Evolutionary conservation across 2,888 invertebrate species (phyloP).

Genomic region (Drosophila incognita): DNA sequence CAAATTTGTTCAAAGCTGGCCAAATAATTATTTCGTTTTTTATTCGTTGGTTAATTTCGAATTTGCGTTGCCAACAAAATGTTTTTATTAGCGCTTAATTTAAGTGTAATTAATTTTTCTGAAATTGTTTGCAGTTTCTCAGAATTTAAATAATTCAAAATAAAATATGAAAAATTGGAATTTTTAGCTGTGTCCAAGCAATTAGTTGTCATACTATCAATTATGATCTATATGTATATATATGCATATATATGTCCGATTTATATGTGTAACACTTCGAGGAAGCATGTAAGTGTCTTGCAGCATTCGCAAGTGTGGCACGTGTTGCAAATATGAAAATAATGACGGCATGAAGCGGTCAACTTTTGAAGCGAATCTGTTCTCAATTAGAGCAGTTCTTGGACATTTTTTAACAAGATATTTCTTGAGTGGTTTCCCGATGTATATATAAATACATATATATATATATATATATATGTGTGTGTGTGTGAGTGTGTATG

Average conservation of each 20-base stretch:
- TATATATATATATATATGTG: not conserved
- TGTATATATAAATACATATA: not conserved
- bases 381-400: not conserved
- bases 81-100: not conserved
- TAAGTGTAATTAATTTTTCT: not conserved
- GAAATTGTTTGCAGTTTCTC: not conserved
- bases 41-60: not conserved
- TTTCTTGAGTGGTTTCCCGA: not conserved
- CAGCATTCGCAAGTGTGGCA: not conserved
- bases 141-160: not conserved
- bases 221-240: not conserved
- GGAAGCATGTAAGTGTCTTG: not conserved
- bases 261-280: not conserved
- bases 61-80: not conserved
- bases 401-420: not conserved
- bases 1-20: not conserved
- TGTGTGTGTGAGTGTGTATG: not conserved
- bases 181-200: not conserved
- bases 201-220: not conserved
- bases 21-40: not conserved
- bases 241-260: not conserved
- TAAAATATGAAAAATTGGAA: not conserved
- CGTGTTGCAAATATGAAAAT: not conserved
- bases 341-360: not conserved
- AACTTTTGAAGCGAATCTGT: not conserved